phyloP scores from a whole-genome alignment of 2,888 invertebrate species.

The Harpalus rufipes region DNA sequence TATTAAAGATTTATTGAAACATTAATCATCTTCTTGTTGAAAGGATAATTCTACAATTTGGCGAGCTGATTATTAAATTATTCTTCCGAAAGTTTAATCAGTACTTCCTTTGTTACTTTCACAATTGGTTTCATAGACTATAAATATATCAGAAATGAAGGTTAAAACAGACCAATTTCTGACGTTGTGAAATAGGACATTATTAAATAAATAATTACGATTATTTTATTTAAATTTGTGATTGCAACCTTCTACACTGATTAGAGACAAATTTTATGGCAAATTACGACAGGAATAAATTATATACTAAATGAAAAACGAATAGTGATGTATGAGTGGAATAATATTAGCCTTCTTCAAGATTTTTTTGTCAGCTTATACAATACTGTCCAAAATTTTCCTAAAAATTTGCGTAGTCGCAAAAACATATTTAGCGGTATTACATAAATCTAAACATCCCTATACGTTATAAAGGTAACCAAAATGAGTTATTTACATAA shows the following conservation, averaged over 20 bases:
- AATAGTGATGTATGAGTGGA: too few relatives aligned
- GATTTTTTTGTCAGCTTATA: too few relatives aligned
- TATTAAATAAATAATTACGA: not conserved
- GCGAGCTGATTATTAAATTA: not conserved
- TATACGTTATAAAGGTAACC: too few relatives aligned
- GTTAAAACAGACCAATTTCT: not conserved
- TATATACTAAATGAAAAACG: not conserved
- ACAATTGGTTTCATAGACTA: not conserved
- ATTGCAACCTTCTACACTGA: not conserved
- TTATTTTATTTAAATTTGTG: not conserved
- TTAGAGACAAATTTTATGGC: constrained; percentile 1
- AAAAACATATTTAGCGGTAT: too few relatives aligned
- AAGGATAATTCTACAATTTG: not conserved
- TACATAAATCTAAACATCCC: too few relatives aligned
- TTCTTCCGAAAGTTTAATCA: not conserved
- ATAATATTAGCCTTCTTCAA: not conserved
- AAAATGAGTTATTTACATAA: too few relatives aligned
- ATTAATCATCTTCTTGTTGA: not conserved
- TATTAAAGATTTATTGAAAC: not conserved
- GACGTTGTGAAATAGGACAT: not conserved
- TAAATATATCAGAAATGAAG: not conserved
- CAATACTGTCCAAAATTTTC: not conserved
- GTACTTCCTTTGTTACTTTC: not conserved
- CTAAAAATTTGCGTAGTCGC: too few relatives aligned
- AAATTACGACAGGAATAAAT: not conserved